Percentiles rank a stretch among this genome's conserved stretches.
phyloP scores from a whole-genome alignment of 23 tunicate genomes.

The Clavelina lepadiformis region DNA sequence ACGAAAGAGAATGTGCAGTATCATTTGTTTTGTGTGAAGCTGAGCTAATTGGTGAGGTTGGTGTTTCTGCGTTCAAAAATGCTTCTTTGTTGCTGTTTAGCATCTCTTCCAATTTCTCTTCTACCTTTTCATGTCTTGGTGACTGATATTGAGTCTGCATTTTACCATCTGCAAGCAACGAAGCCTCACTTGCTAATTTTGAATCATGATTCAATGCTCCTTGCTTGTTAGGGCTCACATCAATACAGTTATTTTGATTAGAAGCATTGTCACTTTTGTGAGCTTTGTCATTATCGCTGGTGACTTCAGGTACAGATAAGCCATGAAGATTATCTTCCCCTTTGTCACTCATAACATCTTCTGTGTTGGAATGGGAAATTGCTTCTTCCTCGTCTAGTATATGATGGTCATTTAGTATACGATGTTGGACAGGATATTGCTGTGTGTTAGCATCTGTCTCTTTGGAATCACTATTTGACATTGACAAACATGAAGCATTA shows the following conservation, averaged over 20 bases:
- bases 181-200: background rate
- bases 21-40: background rate
- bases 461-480: too few species aligned
- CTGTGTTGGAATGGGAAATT: too few species aligned
- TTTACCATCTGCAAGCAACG: background rate
- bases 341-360: too few species aligned
- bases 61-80: background rate
- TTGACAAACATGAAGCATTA: too few species aligned
- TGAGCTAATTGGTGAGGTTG: background rate
- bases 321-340: constrained; percentile 14
- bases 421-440: too few species aligned
- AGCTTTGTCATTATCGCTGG: background rate
- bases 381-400: too few species aligned
- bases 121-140: background rate
- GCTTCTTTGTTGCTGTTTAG: background rate
- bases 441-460: too few species aligned
- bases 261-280: background rate
- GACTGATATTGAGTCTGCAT: background rate
- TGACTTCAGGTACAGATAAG: constrained; percentile 4
- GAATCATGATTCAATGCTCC: background rate
- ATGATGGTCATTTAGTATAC: too few species aligned
- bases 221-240: background rate
- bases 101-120: background rate
- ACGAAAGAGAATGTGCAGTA: background rate
- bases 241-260: background rate